Base-by-base conservation (phyloP, 2,888 invertebrate genomes). In the Drosophila neoperkinsi region DNA sequence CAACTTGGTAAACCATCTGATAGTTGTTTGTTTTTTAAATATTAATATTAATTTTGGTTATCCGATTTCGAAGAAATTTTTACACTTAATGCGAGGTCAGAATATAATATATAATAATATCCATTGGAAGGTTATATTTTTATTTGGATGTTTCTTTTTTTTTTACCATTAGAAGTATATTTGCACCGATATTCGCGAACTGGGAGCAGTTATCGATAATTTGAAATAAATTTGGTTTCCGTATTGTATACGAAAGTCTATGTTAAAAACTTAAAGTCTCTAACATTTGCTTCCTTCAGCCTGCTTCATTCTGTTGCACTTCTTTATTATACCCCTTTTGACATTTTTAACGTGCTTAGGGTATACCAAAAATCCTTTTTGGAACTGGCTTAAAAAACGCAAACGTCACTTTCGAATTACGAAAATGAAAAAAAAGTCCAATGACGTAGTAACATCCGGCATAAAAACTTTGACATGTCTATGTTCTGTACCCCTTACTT, bases 381-480 rank as follows among this genome's bases (percentile, higher is more conserved):
- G 41, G 28, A 31, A 33, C 49, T 51, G 43, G 51, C 56, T 70
- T 70, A 49, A 77, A 68, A 77, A 77, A 69, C 58, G 59, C 77
- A 53, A 61, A 62, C 61, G 51, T 33, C 62, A 60, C 77, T 76
- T 56, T 76, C n/a, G 30, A 43, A 34, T 46, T 50, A 36, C 57
- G 16, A 63, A 57, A 53, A 50, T 34, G 13, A 46, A 70, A 16
- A 10, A 33, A 21, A 25, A n/a, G 36, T 31, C 43, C 53, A 34
- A 61, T 65, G 50, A 36, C 46, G 55, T 66, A 28, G 57, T 16
- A 50, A 49, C 57, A 62, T 79, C 75, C 74, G 71, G 67, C 9
- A 56, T 36, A 28, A 38, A 72, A 81, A 67, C 66, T 68, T 66
- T 83, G 73, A 79, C 79, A 83, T 77, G 77, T 81, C 78, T 75